Evolutionary conservation across 2,888 invertebrate species (phyloP), one percentile per base, ranked within the genome.

Genomic region (Agrotis ipsilon): DNA sequence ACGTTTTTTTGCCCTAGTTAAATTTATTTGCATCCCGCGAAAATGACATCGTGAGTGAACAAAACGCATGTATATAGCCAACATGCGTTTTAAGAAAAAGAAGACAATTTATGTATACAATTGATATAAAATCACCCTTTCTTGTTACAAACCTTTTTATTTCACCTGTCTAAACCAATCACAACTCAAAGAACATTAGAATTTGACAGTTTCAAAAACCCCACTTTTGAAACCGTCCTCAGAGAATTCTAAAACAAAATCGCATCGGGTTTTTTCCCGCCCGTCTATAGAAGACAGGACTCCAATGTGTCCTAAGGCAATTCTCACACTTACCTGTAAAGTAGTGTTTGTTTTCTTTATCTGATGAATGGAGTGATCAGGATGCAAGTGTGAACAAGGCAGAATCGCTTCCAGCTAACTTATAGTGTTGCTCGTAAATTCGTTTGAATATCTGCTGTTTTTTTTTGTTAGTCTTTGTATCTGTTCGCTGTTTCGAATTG

Each of bases 281-380:
- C 49, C 75, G 75, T 83, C 51, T 78, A 51, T 49, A 52, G n/a
- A 72, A 59, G 55, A 14, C 43, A 72, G 70, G 55, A 67, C 74
- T 78, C 66, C 86, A 88, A 87, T 86, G 78, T 84, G 75, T 86
- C 90, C 87, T 89, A 62, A 78, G 88, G 90, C 89, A 82, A 82
- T 88, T 87, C 81, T 85, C 87, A 87, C 88, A 87, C 85, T 88
- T 86, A 92, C 91, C 87, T 89, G 88, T 79, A 80, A 89, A 92
- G 92, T 92, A 91, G 87, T 86, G 83, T 92, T 92, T 80, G 64
- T 92, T 92, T 92, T 75, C 78, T 88, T 78, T 87, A 81, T 75
- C 84, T 88, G 86, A 91, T 92, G 91, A 90, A 91, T 88, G 84
- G 85, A 90, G 87, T 84, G 88, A 89, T 92, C 88, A 90, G 84